Conservation (phyloP, 2,797 vertebrate species). For the Amniataba percoides region DNA sequence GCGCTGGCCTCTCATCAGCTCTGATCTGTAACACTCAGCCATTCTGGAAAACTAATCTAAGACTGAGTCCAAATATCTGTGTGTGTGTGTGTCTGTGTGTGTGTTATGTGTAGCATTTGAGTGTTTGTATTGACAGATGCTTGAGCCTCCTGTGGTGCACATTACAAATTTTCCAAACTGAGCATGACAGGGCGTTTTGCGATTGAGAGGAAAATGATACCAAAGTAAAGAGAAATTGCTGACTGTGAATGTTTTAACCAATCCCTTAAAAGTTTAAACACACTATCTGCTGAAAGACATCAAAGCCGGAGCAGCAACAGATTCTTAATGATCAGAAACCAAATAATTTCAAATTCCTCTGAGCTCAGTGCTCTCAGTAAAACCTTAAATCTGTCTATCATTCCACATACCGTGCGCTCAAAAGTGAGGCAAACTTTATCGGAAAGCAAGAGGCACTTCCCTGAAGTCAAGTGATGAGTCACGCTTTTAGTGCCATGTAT, state of each 20-base stretch:
- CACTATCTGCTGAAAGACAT: conserved; percentile 1
- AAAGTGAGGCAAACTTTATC: conserved; percentile 23
- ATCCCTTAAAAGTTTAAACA: conserved; percentile 35
- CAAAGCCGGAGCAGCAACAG: conserved; percentile 25
- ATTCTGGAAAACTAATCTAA: conserved; percentile 58
- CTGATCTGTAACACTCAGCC: conserved; percentile 57
- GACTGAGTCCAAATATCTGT: conserved; percentile 51
- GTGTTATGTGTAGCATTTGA: conserved; percentile 31
- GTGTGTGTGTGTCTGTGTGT: conserved; percentile 5
- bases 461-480: conserved; percentile 49
- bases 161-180: conserved; percentile 11
- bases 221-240: conserved; percentile 36
- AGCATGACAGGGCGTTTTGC: conserved; percentile 17
- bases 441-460: conserved; percentile 40
- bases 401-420: conserved; percentile 10
- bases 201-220: conserved; percentile 44
- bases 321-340: conserved; percentile 35
- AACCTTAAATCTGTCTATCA: background rate
- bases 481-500: conserved; percentile 51
- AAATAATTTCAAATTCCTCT: conserved; percentile 8
- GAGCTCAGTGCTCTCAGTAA: conserved; percentile 6
- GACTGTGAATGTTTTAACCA: conserved; percentile 37
- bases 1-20: conserved; percentile 65
- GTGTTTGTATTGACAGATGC: conserved; percentile 39
- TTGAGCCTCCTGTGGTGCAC: background rate